Base-by-base conservation (phyloP, 2,797 vertebrate species). In the Tarsius wallacei region DNA sequence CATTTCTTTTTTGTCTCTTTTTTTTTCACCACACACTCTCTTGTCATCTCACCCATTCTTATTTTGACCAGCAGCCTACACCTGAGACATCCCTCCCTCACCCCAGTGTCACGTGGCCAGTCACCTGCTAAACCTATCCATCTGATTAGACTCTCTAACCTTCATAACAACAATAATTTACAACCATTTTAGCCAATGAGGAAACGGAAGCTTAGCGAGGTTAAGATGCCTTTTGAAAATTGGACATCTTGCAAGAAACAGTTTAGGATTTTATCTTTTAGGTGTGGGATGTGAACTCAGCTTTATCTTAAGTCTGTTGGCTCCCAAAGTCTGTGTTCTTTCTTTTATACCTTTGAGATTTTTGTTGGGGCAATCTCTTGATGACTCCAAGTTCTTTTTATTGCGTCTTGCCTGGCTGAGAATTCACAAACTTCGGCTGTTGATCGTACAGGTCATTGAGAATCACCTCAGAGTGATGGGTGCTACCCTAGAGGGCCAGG, bases 401-500 rank as follows among this genome's bases (percentile, higher is more conserved):
- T 9, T 76, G 59, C 24, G 4, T 61, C 55, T 92, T 36, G 2
- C n/a, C 57, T 78, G 76, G 21, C 51, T 71, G 55, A 73, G 71
- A 88, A 68, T 21, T 24, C 51, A 4, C 36, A 78, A 4, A 26
- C 36, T 42, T 61, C 7, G 15, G 16, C 22, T 51, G 19, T 81
- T 74, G n/a, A 33, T 59, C 49, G 6, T 31, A 3, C 21, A 80
- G 70, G 47, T 81, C 74, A 51, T 5, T 42, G n/a, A 31, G 42
- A 84, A 85, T 93, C n/a, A 71, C 1, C 12, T 17, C 33, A 21
- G 57, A 59, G 22, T 17, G 16, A 14, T 57, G 36, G 7, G 9
- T 47, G 21, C 22, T 15, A 24, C 42, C 31, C 28, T 90, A 96
- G 97, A 97, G 95, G 97, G 77, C 78, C 93, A 74, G 97, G 89